These are phyloP conservation scores for Anthopleura xanthogrammica DNA, from an alignment of 92 coral and sea anemone species.

Conservation along the genomic window DNA sequence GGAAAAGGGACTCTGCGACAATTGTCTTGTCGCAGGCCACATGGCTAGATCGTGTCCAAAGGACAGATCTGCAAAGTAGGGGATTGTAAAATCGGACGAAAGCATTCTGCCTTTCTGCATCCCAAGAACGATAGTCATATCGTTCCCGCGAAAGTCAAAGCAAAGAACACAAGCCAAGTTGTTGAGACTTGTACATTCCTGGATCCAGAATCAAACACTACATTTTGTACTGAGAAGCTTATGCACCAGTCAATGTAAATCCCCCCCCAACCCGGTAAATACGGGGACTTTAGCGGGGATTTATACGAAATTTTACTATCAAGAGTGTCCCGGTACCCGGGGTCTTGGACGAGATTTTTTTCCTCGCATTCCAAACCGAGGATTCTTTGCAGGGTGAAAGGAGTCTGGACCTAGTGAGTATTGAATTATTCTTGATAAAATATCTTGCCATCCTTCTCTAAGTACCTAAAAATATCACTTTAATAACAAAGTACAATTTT, in stretches of 20 bases:
- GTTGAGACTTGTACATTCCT: constrained; percentile 29
- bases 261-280: too few relatives aligned
- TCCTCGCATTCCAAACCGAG: too few relatives aligned
- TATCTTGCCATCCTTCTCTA: too few relatives aligned
- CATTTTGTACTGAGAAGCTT: constrained; percentile 51
- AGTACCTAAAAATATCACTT: too few relatives aligned
- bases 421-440: too few relatives aligned
- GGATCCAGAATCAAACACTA: constrained; percentile 46
- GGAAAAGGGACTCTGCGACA: constrained; percentile 55
- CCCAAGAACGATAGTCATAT: constrained; percentile 25
- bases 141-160: constrained; percentile 24
- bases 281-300: too few relatives aligned
- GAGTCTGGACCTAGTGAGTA: too few relatives aligned
- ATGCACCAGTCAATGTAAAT: neutral
- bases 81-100: constrained; percentile 42
- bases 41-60: constrained; percentile 54
- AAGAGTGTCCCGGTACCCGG: too few relatives aligned
- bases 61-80: constrained; percentile 46
- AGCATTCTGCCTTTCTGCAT: constrained; percentile 57
- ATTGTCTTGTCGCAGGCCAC: constrained; percentile 60
- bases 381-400: too few relatives aligned
- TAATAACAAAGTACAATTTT: too few relatives aligned
- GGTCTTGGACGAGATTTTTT: too few relatives aligned
- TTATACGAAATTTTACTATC: too few relatives aligned
- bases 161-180: neutral